phyloP scores from a whole-genome alignment of 2,888 invertebrate genomes.

The Stegana nigrithorax region DNA sequence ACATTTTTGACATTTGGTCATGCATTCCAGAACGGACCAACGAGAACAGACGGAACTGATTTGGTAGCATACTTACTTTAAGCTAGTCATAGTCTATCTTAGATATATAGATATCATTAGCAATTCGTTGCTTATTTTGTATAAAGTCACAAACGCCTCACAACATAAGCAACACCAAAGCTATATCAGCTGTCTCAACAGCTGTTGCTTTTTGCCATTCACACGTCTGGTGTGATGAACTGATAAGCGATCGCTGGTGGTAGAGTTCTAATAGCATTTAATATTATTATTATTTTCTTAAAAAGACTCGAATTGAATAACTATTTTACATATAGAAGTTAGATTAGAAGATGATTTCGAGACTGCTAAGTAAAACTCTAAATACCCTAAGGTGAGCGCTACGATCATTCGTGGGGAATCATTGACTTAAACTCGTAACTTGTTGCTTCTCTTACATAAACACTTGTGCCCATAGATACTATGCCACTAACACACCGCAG shows the following conservation, averaged over 20 bases:
- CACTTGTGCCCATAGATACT: slow-evolving; percentile 33
- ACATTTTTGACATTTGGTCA: too few relatives aligned
- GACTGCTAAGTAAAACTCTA: slow-evolving; percentile 29
- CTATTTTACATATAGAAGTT: background rate
- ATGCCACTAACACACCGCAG: slow-evolving; percentile 44
- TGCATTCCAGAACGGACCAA: too few relatives aligned
- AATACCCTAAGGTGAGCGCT: slow-evolving; percentile 30
- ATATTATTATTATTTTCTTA: background rate
- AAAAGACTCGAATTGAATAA: background rate
- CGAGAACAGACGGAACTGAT: too few relatives aligned
- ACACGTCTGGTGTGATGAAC: background rate
- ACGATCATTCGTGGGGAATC: background rate
- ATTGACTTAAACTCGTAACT: background rate
- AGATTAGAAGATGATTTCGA: slow-evolving; percentile 31
- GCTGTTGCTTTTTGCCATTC: background rate
- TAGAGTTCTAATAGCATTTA: background rate
- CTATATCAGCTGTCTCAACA: background rate
- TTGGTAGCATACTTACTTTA: too few relatives aligned
- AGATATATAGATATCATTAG: too few relatives aligned
- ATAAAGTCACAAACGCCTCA: too few relatives aligned
- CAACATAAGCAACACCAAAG: too few relatives aligned
- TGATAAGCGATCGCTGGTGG: background rate
- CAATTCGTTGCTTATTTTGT: too few relatives aligned
- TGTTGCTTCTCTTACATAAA: slow-evolving; percentile 48
- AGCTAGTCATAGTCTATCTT: too few relatives aligned